Evolutionary conservation across 2,888 invertebrate species (phyloP).

Genomic region (Conistra vaccinii): DNA sequence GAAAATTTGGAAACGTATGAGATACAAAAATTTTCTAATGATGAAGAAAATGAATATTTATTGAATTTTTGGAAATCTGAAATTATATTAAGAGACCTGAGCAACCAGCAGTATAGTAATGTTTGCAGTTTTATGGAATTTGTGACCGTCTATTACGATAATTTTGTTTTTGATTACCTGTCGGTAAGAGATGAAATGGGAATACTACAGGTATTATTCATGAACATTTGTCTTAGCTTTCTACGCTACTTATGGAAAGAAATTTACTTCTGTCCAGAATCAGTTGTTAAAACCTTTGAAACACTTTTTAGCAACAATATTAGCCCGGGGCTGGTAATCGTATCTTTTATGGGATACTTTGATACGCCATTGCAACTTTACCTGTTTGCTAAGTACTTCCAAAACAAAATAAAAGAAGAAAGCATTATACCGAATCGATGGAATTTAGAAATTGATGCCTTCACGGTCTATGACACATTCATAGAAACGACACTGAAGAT

Average conservation of each 20-base stretch:
- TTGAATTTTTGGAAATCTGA: conserved; percentile 39
- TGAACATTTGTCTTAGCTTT: conserved; percentile 25
- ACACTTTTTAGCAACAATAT: neutral
- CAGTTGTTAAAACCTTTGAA: conserved; percentile 11
- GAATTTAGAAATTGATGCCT: conserved; percentile 50
- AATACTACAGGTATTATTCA: neutral
- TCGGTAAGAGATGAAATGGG: too few species aligned
- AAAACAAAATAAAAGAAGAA: conserved; percentile 21
- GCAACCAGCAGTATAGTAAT: conserved; percentile 35
- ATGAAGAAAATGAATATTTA: conserved; percentile 41
- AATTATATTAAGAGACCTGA: conserved; percentile 31
- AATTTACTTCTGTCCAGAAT: conserved; percentile 2
- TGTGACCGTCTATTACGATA: conserved; percentile 2
- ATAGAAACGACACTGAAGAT: conserved; percentile 50
- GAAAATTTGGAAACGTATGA: conserved; percentile 27
- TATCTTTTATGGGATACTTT: neutral
- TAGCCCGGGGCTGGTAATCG: too few species aligned
- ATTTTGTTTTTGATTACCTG: neutral
- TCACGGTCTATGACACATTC: conserved; percentile 50
- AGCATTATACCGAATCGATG: conserved; percentile 18
- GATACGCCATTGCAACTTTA: conserved; percentile 49
- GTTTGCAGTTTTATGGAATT: conserved; percentile 39
- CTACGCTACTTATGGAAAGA: conserved; percentile 10
- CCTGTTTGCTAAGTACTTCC: conserved; percentile 41
- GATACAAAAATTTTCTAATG: conserved; percentile 20